Evolutionary conservation across 2,888 invertebrate species (phyloP).

Genomic region (Lasioglossum marginatum): DNA sequence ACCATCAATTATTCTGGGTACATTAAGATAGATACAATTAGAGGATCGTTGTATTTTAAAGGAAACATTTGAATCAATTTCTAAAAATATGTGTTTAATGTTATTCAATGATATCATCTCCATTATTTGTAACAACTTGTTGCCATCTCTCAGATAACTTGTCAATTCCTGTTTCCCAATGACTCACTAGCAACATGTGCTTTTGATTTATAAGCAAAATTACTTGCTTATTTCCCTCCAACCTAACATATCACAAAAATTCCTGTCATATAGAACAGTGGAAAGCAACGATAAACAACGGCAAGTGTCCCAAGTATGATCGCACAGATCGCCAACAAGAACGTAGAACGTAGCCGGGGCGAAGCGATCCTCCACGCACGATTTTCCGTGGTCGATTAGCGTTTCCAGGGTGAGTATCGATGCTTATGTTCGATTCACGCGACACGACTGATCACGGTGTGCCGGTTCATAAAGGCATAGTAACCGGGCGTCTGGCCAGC

Average conservation of each 20-base stretch:
- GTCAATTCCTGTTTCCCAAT: too few relatives aligned
- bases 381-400: background rate
- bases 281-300: background rate
- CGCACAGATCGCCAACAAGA: background rate
- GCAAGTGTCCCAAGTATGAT: background rate
- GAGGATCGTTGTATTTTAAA: too few relatives aligned
- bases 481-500: background rate
- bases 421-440: background rate
- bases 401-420: conserved; percentile 6
- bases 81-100: too few relatives aligned
- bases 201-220: too few relatives aligned
- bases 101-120: too few relatives aligned
- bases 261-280: background rate
- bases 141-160: too few relatives aligned
- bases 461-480: conserved; percentile 8
- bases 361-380: background rate
- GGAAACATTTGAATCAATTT: too few relatives aligned
- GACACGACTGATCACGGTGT: conserved; percentile 5
- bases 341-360: background rate
- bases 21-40: too few relatives aligned
- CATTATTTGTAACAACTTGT: too few relatives aligned
- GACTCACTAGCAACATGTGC: too few relatives aligned
- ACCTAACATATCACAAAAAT: too few relatives aligned
- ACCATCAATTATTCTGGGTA: background rate
- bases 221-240: too few relatives aligned